Evolutionary conservation across 1,140 invertebrate species (phyloP).

Genomic region (Delia radicum): DNA sequence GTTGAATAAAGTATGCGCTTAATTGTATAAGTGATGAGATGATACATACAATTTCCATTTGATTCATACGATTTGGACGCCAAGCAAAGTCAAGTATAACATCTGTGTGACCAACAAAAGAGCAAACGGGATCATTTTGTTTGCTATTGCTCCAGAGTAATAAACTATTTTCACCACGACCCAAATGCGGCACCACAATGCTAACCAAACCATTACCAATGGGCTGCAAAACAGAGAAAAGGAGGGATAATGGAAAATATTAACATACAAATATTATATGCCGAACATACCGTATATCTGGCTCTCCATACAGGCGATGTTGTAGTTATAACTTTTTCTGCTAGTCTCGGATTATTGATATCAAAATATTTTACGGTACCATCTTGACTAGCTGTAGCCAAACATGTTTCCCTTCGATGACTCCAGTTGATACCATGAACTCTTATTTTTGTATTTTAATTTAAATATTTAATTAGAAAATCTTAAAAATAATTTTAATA

Average conservation of each 20-base stretch:
- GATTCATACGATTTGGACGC: conserved; percentile 63
- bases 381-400: conserved; percentile 93
- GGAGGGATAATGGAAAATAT: too few species aligned
- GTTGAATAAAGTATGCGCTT: not conserved
- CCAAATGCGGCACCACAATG: conserved; percentile 79
- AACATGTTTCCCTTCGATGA: conserved; percentile 77
- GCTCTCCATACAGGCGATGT: conserved; percentile 92
- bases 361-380: conserved; percentile 94
- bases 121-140: conserved; percentile 72
- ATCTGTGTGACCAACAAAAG: conserved; percentile 90
- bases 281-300: conserved; percentile 72
- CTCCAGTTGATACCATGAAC: conserved; percentile 95
- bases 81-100: conserved; percentile 94
- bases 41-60: conserved; percentile 42
- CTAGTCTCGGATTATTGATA: conserved; percentile 76
- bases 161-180: conserved; percentile 77
- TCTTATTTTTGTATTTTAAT: conserved; percentile 44
- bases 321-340: conserved; percentile 80
- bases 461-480: not conserved
- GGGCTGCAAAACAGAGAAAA: conserved; percentile 65
- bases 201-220: conserved; percentile 91
- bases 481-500: not conserved
- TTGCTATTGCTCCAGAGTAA: conserved; percentile 79
- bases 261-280: not conserved
- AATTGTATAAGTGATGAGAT: not conserved